Conservation (phyloP, 2,113 vertebrate genomes). For the Phalacrocorax carbo region DNA sequence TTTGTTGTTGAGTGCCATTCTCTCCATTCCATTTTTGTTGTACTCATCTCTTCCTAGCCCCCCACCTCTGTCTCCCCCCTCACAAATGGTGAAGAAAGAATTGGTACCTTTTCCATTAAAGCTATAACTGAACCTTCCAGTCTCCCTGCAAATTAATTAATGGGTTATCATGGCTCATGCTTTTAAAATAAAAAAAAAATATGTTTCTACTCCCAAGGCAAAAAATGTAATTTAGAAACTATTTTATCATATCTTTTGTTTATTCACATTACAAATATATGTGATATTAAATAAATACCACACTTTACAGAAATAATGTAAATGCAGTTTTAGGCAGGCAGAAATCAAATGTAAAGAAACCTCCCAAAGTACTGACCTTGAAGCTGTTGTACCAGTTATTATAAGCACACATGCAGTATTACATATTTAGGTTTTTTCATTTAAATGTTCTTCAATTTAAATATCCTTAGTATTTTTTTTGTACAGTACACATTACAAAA, state of each 20-base stretch:
- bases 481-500: neutral
- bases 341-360: neutral
- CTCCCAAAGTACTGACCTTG: neutral
- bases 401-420: neutral
- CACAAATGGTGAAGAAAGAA: neutral
- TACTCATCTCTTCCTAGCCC: neutral
- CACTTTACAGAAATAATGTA: neutral
- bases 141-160: neutral
- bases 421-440: neutral
- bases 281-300: neutral
- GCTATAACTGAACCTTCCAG: neutral
- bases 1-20: neutral
- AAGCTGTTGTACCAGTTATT: neutral
- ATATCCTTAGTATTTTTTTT: neutral
- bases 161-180: neutral
- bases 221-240: neutral
- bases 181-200: neutral
- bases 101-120: neutral
- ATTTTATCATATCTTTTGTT: neutral
- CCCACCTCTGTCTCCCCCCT: neutral
- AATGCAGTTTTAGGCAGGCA: neutral
- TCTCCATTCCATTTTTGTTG: neutral
- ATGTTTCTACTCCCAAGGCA: neutral
- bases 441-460: neutral
- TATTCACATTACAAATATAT: neutral